Evolutionary conservation across 2,797 vertebrate species (phyloP).

Genomic region (Macropus fuliginosus): DNA sequence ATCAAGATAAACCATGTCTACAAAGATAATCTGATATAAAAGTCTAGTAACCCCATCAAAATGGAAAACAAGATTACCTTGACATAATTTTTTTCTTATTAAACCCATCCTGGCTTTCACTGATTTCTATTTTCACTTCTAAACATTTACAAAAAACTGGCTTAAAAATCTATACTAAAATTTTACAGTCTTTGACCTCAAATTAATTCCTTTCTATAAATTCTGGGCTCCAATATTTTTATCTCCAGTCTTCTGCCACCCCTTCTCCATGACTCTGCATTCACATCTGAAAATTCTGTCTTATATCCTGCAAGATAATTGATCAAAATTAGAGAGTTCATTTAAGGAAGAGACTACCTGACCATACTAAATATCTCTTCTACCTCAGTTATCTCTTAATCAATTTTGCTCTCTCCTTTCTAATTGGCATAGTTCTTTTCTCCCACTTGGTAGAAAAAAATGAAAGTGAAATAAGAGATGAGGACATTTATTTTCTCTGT

Average conservation of each 20-base stretch:
- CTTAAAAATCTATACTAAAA: neutral
- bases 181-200: neutral
- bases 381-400: neutral
- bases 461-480: neutral
- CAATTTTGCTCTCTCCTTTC: neutral
- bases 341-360: neutral
- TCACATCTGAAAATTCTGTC: neutral
- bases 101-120: neutral
- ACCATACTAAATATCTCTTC: neutral
- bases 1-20: neutral
- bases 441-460: neutral
- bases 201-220: neutral
- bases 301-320: neutral
- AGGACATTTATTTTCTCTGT: neutral
- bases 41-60: neutral
- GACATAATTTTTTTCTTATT: neutral
- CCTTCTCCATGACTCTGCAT: neutral
- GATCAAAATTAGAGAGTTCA: neutral
- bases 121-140: neutral
- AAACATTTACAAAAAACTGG: neutral
- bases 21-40: neutral
- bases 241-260: neutral
- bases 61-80: neutral
- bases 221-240: neutral
- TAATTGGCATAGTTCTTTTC: neutral